Base-by-base conservation (phyloP, 2,113 vertebrate genomes). In the Tamias sibiricus region DNA sequence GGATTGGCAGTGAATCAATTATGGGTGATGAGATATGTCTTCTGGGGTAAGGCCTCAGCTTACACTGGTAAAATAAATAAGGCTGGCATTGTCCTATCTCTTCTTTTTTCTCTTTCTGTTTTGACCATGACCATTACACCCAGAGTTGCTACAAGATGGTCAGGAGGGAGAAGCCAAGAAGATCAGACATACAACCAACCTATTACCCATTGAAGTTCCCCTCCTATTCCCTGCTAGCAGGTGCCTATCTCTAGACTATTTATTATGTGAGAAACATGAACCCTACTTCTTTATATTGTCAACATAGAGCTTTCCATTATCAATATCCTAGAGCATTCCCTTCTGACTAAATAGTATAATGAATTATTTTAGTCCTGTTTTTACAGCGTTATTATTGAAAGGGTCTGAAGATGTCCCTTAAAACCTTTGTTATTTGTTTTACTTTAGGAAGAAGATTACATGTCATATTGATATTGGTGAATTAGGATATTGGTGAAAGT, bases 401-500 rank as follows among this genome's bases (percentile, higher is more conserved):
- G n/a, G 17, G 49, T 75, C 35, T 86, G 59, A 93, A 91, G 69
- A 81, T 84, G 44, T 32, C 30, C n/a, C 47, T 90, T 90, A 92
- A 93, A 91, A 93, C 6, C 19, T 54, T 71, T 79, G 82, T 87
- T 66, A 76, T 93, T 74, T 94, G 71, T 76, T 94, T 8, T 87
- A 89, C 71, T 87, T 81, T 44, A 86, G 59, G 49, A 49, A 64
- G 44, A 52, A 85, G 75, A 80, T 40, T 47, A 40, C 30, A 82
- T 24, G 5, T 44, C 49, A 62, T 30, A 69, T 32, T 92, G 26
- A 40, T 59, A 62, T 52, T 82, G 62, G 54, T 82, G 42, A 94
- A 81, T 42, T 37, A 93, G 49, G 37, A 85, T 47, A 52, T 9
- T 64, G 72, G 62, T 85, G 20, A 66, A 44, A 26, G 26, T 32